Evolutionary conservation across 64 coral and sea anemone species (phyloP).

Genomic region (Pocillopora verrucosa): DNA sequence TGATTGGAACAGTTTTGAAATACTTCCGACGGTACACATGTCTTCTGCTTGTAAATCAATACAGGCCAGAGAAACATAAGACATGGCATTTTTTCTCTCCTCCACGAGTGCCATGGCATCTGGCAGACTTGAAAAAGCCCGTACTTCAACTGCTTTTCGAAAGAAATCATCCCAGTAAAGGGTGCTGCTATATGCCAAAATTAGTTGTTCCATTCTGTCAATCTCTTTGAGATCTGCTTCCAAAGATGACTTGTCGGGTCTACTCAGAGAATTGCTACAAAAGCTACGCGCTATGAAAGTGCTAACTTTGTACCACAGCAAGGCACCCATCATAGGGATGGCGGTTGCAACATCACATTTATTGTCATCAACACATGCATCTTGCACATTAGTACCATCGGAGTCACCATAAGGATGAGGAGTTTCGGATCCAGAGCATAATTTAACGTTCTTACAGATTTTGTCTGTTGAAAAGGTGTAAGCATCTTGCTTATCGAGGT

Average conservation of each 20-base stretch:
- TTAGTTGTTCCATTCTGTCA: constrained; percentile 17
- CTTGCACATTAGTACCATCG: constrained; percentile 5
- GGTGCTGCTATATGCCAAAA: constrained; percentile 18
- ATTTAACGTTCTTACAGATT: constrained; percentile 16
- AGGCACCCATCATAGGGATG: constrained; percentile 32
- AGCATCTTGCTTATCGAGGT: constrained; percentile 1
- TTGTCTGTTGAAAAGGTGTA: constrained; percentile 1
- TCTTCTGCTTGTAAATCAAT: constrained; percentile 24
- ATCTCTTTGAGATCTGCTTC: background rate
- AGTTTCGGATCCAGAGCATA: constrained; percentile 11
- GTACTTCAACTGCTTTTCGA: background rate
- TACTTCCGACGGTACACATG: constrained; percentile 43
- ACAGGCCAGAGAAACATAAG: constrained; percentile 31
- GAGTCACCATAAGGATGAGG: constrained; percentile 27
- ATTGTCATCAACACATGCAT: constrained; percentile 5
- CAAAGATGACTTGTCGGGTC: background rate
- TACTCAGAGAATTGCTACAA: constrained; percentile 22
- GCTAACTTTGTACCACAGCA: constrained; percentile 40
- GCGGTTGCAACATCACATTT: constrained; percentile 5
- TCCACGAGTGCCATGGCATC: constrained; percentile 15
- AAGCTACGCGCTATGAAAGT: constrained; percentile 30
- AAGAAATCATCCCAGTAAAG: constrained; percentile 37
- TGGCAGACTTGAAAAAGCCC: background rate
- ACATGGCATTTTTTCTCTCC: background rate
- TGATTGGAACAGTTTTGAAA: background rate